phyloP scores from a whole-genome alignment of 2,888 invertebrate species.

The Xiphydria camelus region DNA sequence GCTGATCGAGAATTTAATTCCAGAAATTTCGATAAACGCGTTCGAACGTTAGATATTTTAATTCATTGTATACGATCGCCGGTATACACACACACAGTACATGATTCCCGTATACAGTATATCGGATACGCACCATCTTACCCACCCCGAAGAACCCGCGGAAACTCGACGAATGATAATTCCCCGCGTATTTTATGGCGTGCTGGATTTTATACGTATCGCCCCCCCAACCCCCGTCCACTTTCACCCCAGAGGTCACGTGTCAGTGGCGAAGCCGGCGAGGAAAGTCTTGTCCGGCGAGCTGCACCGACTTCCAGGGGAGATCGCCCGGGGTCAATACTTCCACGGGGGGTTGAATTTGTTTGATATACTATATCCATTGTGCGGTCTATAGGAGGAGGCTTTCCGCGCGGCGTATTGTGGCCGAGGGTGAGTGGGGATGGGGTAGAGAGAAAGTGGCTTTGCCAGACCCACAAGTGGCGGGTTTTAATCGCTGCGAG shows the following conservation, averaged over 20 bases:
- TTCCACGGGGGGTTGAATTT: conserved; percentile 40
- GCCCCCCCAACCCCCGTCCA: conserved; percentile 9
- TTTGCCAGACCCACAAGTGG: conserved; percentile 40
- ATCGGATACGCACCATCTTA: too few relatives aligned
- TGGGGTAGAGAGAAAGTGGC: conserved; percentile 23
- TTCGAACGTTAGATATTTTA: too few relatives aligned
- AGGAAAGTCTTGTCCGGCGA: conserved; percentile 36
- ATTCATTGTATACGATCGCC: too few relatives aligned
- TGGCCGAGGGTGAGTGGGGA: conserved; percentile 19
- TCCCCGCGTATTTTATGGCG: conserved; percentile 20
- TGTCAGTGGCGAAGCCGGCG: background rate
- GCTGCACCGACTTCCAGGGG: conserved; percentile 25
- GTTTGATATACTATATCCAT: conserved; percentile 50
- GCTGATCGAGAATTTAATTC: too few relatives aligned
- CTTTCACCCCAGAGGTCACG: background rate
- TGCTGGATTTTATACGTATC: conserved; percentile 24
- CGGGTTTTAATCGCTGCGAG: conserved; percentile 40
- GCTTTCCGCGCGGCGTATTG: conserved; percentile 34
- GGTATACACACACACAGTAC: too few relatives aligned
- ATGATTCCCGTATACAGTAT: too few relatives aligned
- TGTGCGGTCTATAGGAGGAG: conserved; percentile 42
- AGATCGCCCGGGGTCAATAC: conserved; percentile 38
- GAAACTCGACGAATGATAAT: background rate
- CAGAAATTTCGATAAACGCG: too few relatives aligned
- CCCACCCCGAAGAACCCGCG: too few relatives aligned